phyloP scores from a whole-genome alignment of 2,113 vertebrate genomes.

The Microcebus ravelobensis region DNA sequence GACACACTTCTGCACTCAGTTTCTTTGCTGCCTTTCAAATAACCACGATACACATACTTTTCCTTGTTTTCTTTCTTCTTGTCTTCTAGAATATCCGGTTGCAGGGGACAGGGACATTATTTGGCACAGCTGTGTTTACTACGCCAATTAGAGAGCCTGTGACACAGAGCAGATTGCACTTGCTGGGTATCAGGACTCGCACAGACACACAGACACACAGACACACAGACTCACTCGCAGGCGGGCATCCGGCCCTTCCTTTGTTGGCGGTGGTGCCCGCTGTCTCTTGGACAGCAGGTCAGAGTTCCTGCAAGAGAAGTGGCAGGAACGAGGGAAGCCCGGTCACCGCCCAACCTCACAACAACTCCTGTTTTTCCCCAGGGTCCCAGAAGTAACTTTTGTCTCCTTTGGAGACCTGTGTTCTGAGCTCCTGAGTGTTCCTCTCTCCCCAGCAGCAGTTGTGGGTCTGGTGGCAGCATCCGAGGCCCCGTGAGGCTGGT shows the following conservation, averaged over 20 bases:
- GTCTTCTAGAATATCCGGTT: no score
- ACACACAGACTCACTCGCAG: no score
- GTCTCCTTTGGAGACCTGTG: not conserved
- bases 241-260: no score
- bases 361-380: not conserved
- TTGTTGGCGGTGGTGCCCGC: not conserved
- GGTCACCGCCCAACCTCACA: not conserved
- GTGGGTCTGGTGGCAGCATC: not conserved
- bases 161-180: no score
- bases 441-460: not conserved
- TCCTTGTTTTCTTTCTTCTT: no score
- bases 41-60: no score
- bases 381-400: not conserved
- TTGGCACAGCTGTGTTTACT: no score
- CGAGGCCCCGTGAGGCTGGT: not conserved
- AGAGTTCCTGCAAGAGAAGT: not conserved
- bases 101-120: no score
- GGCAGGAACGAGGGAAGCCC: not conserved
- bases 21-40: not conserved
- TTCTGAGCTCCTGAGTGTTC: not conserved
- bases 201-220: no score
- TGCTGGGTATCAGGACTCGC: no score
- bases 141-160: no score
- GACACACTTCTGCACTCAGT: not conserved
- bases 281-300: not conserved